These are phyloP conservation scores for Sciurus vulgaris DNA, from an alignment of 2,797 vertebrate species.

Conservation along the genomic window DNA sequence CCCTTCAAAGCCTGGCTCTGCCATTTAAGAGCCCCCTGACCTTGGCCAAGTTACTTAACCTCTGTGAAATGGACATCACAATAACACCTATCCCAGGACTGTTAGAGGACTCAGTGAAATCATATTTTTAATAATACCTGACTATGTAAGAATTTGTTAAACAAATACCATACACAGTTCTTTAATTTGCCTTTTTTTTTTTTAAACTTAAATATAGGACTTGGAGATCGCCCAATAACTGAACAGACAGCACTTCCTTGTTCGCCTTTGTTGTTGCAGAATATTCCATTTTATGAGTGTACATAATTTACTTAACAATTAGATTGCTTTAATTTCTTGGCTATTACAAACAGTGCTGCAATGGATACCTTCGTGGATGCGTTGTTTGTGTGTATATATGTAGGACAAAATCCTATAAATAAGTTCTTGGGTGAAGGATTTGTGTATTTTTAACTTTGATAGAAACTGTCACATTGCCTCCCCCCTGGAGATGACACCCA, in stretches of 20 bases:
- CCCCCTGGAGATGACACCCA: background rate
- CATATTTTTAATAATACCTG: background rate
- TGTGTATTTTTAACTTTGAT: background rate
- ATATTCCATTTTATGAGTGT: background rate
- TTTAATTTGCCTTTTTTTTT: background rate
- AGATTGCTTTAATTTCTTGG: slow-evolving; percentile 22
- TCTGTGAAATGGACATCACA: background rate
- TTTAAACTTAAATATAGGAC: background rate
- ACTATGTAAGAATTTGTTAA: background rate
- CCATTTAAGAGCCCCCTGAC: background rate
- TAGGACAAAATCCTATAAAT: background rate
- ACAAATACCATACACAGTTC: background rate
- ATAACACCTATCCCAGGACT: background rate
- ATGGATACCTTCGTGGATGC: background rate
- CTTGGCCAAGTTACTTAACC: background rate
- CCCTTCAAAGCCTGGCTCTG: background rate
- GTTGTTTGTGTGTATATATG: background rate
- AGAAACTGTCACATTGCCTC: no score
- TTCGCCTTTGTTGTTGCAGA: background rate
- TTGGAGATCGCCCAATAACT: background rate
- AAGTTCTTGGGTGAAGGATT: background rate
- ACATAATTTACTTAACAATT: slow-evolving; percentile 36
- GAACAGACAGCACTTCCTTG: background rate
- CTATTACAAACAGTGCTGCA: background rate
- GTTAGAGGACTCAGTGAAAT: background rate